These are phyloP conservation scores for Puma concolor DNA, from an alignment of 2,113 vertebrate species.

Conservation along the genomic window DNA sequence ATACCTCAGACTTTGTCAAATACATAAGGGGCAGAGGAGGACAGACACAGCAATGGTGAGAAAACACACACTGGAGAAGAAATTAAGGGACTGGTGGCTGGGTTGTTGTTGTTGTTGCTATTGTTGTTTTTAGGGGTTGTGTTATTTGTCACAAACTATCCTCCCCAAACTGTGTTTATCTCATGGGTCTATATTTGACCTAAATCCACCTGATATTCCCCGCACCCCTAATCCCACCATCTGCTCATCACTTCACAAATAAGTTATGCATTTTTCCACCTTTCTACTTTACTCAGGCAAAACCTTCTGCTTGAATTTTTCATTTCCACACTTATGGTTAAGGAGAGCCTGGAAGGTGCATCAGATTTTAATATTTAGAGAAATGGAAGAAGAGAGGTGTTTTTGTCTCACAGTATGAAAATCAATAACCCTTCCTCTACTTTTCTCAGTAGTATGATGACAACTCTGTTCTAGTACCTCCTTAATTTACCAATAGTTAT, in stretches of 20 bases:
- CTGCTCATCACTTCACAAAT: neutral
- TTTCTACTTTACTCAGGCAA: neutral
- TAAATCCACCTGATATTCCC: neutral
- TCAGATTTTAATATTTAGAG: neutral
- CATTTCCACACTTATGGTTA: neutral
- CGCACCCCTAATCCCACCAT: neutral
- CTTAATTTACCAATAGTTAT: neutral
- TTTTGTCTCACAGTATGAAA: neutral
- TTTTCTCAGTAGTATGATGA: neutral
- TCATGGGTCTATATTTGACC: neutral
- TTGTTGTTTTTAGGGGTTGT: neutral
- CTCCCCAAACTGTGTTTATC: neutral
- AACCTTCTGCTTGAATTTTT: neutral
- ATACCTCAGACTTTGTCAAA: neutral
- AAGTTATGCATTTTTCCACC: neutral
- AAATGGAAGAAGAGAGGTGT: neutral
- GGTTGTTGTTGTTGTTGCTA: no score
- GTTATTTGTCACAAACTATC: neutral
- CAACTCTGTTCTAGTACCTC: neutral
- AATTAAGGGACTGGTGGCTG: neutral
- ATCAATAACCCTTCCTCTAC: neutral
- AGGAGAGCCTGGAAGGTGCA: neutral
- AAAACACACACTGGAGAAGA: neutral
- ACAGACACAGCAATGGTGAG: neutral
- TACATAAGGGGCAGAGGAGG: neutral